Evolutionary conservation across 2,888 invertebrate species (phyloP).

Genomic region (Stenchaetothrips biformis): DNA sequence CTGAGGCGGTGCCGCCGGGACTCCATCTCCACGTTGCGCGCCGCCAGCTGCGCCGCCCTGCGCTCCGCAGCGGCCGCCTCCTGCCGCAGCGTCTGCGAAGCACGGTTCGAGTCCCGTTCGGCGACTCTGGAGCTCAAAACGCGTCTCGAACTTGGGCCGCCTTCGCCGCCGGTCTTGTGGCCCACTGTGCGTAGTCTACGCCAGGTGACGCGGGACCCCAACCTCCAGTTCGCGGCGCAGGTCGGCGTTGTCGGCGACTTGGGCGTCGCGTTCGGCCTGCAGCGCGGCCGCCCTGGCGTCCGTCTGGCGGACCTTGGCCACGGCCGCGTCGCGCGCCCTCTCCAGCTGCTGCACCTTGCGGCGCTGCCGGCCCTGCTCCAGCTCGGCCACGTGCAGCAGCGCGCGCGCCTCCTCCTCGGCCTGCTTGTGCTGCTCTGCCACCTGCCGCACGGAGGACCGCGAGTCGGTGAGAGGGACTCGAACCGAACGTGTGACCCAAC

Average conservation of each 20-base stretch:
- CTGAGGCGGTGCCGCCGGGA: not conserved
- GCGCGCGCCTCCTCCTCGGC: not conserved
- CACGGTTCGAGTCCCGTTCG: no score
- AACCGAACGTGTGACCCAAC: no score
- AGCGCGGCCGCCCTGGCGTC: not conserved
- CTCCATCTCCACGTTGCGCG: not conserved
- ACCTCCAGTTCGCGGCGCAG: conserved; percentile 1
- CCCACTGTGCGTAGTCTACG: no score
- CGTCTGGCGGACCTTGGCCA: not conserved
- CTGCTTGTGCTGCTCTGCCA: not conserved
- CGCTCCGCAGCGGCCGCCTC: not conserved
- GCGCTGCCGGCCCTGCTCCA: conserved; percentile 15
- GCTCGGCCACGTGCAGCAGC: conserved; percentile 14
- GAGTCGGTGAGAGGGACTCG: no score
- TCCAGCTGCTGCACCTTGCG: not conserved
- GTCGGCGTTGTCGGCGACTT: not conserved
- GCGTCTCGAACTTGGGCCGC: no score
- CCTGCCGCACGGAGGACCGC: not conserved
- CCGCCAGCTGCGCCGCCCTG: not conserved
- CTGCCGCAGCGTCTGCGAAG: not conserved
- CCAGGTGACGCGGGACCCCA: no score
- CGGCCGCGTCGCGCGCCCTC: conserved; percentile 7
- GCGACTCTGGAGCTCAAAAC: no score
- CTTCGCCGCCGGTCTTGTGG: no score
- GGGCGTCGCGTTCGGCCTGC: not conserved